These are phyloP conservation scores for Chaetodon trifascialis DNA, from an alignment of 2,113 vertebrate species.

Conservation along the genomic window DNA sequence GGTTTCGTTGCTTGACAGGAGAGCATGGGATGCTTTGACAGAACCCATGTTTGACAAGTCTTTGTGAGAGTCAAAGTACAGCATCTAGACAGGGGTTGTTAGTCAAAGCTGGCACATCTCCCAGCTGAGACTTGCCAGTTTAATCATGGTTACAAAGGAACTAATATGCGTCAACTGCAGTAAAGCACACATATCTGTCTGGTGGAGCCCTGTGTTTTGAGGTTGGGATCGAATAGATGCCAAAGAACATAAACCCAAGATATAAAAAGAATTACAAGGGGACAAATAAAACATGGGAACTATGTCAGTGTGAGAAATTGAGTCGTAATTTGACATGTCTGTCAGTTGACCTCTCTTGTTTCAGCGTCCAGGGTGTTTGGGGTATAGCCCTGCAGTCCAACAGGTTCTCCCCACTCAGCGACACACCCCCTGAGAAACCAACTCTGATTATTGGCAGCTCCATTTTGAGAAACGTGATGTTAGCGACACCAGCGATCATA, in stretches of 20 bases:
- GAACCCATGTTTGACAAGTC: conserved; percentile 79
- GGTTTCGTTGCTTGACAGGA: conserved; percentile 63
- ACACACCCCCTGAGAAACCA: no score
- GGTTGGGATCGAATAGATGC: conserved; percentile 81
- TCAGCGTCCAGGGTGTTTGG: conserved; percentile 69
- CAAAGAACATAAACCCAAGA: conserved; percentile 83
- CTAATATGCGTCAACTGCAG: conserved; percentile 83
- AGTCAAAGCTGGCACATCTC: conserved; percentile 79
- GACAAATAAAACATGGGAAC: conserved; percentile 85
- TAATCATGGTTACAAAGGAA: conserved; percentile 83
- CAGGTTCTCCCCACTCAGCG: no score
- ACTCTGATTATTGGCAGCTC: no score
- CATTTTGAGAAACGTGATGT: no score
- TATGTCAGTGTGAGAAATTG: conserved; percentile 83
- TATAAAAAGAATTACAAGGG: conserved; percentile 83
- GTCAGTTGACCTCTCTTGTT: conserved; percentile 69
- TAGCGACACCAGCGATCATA: no score
- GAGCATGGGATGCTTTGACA: conserved; percentile 79
- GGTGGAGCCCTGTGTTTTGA: conserved; percentile 75
- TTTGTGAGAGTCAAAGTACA: conserved; percentile 78
- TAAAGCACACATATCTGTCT: conserved; percentile 80
- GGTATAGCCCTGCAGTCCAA: conserved; percentile 71
- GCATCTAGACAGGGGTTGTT: conserved; percentile 83
- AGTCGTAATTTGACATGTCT: conserved; percentile 76
- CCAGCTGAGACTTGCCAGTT: conserved; percentile 78